These are phyloP conservation scores for Melieria picta DNA, from an alignment of 2,888 invertebrate species.

Conservation along the genomic window DNA sequence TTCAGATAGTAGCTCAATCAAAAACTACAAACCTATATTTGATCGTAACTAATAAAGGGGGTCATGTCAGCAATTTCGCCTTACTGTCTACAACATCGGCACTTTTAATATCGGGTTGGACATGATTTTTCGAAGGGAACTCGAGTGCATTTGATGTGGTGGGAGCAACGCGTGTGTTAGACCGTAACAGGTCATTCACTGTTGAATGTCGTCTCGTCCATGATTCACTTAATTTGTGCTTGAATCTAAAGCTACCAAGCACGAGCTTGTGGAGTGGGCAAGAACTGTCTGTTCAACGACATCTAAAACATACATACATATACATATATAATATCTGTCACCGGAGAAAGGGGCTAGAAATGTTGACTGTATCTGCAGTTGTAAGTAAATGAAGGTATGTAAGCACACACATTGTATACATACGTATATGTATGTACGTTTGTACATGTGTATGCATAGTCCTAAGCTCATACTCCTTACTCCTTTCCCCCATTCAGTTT, in stretches of 20 bases:
- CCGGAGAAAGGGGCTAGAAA: not conserved
- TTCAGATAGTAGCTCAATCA: too few relatives aligned
- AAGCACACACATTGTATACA: not conserved
- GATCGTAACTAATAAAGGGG: too few relatives aligned
- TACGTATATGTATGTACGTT: constrained; percentile 17
- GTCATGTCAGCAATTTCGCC: too few relatives aligned
- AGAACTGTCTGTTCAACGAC: constrained; percentile 58
- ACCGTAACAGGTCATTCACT: constrained; percentile 64
- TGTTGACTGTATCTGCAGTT: constrained; percentile 22
- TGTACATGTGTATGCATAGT: constrained; percentile 26
- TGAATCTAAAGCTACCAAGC: constrained; percentile 41
- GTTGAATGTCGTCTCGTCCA: constrained; percentile 59
- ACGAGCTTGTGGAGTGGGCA: constrained; percentile 41
- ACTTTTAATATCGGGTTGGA: too few relatives aligned
- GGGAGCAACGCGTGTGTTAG: constrained; percentile 56
- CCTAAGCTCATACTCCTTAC: not conserved
- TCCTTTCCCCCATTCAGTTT: too few relatives aligned
- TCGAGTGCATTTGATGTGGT: not conserved
- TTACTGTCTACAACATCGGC: too few relatives aligned
- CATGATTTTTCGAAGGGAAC: too few relatives aligned
- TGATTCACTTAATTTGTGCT: constrained; percentile 46
- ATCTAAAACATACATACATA: constrained; percentile 34
- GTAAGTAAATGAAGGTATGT: not conserved
- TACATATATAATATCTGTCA: constrained; percentile 9
- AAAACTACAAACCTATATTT: too few relatives aligned